Evolutionary conservation across 2,797 vertebrate genomes (phyloP).

Genomic region (Ceryle rudis): DNA sequence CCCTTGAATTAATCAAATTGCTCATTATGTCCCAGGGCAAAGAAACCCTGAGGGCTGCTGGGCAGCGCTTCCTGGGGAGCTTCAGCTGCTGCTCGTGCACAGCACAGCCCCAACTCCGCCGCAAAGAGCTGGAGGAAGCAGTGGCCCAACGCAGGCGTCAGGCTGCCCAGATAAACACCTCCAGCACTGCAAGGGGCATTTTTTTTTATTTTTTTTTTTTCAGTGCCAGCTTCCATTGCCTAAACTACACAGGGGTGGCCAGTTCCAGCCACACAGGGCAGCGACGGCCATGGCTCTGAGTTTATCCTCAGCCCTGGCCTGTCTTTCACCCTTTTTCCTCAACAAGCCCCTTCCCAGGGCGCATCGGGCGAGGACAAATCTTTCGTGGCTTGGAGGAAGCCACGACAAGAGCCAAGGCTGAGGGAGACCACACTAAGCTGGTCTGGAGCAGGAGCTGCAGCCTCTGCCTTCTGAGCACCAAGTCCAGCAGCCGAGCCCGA

Average conservation of each 20-base stretch:
- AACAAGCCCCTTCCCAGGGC: neutral
- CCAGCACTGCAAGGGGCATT: neutral
- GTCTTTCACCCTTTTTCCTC: neutral
- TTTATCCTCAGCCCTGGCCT: neutral
- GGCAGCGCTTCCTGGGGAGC: neutral
- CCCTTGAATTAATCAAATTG: neutral
- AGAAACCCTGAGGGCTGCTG: neutral
- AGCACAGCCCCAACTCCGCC: neutral
- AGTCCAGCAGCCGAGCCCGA: neutral
- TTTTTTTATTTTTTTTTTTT: neutral
- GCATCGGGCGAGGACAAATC: neutral
- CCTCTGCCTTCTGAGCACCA: neutral
- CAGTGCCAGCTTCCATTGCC: neutral
- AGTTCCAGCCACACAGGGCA: neutral
- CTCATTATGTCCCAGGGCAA: neutral
- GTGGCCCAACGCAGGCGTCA: neutral
- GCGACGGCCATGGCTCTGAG: neutral
- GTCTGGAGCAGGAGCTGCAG: neutral
- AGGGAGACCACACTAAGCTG: accelerated
- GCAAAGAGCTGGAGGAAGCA: neutral
- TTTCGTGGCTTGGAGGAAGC: neutral
- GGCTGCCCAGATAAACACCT: neutral
- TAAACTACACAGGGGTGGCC: neutral
- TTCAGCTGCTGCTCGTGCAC: neutral
- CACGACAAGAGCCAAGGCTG: neutral